phyloP scores from a whole-genome alignment of 2,888 invertebrate genomes.

The Mythimna impura region DNA sequence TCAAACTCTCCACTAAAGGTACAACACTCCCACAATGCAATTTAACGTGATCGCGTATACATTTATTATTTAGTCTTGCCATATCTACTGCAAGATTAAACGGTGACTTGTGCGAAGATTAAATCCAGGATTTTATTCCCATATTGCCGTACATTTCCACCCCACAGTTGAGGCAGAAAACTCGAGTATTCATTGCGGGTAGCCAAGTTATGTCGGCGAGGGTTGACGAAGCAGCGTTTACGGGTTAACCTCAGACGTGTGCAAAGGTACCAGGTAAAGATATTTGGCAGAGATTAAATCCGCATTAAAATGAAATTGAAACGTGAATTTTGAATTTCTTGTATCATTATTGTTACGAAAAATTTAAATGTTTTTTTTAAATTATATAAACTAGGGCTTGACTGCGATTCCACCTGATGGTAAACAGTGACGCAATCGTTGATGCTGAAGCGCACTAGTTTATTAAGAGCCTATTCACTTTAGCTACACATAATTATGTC shows the following conservation, averaged over 20 bases:
- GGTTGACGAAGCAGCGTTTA: conserved; percentile 74
- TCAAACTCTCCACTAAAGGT: conserved; percentile 58
- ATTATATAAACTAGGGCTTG: no score
- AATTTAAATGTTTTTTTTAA: no score
- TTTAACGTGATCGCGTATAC: conserved; percentile 84
- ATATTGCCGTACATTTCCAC: conserved; percentile 86
- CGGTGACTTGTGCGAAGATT: conserved; percentile 87
- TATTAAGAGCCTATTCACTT: no score
- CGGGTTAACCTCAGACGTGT: conserved; percentile 60
- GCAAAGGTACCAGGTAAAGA: conserved; percentile 35
- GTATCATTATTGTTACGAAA: background rate
- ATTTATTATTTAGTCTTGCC: conserved; percentile 88
- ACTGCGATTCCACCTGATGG: no score
- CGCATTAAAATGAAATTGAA: conserved; percentile 27
- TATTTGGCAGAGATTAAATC: conserved; percentile 46
- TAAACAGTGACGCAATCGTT: no score
- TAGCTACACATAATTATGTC: no score
- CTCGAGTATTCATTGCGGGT: conserved; percentile 89
- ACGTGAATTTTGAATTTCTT: conserved; percentile 5
- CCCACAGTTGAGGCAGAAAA: conserved; percentile 85
- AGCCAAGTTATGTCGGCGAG: conserved; percentile 79
- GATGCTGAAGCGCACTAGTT: no score
- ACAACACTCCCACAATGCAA: conserved; percentile 78
- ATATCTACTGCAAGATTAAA: conserved; percentile 89
- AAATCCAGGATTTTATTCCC: conserved; percentile 89